Evolutionary conservation across 92 coral and sea anemone genomes (phyloP).

Genomic region (Parazoanthus atlanticus): DNA sequence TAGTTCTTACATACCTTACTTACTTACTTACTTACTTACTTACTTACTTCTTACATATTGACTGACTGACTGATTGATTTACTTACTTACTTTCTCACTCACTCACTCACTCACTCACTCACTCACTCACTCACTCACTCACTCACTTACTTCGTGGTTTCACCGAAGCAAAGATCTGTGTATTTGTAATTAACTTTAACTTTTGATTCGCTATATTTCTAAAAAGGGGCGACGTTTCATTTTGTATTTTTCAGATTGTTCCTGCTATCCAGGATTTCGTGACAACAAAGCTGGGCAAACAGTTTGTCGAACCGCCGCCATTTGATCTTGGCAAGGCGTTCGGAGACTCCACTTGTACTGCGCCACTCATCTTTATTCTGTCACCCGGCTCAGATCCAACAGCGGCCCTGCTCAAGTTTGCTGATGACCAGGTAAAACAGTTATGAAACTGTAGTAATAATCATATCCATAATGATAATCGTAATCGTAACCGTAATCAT

Average conservation of each 20-base stretch:
- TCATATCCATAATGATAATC: background rate
- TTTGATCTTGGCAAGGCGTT: constrained; percentile 98
- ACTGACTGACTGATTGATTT: background rate
- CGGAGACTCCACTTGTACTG: constrained; percentile 94
- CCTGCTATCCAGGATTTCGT: constrained; percentile 98
- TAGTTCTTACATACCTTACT: too few species aligned
- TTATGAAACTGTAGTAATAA: background rate
- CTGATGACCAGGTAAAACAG: constrained; percentile 89
- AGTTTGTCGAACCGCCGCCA: constrained; percentile 95
- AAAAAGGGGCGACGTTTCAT: background rate
- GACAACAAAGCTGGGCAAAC: constrained; percentile 87
- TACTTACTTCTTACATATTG: background rate
- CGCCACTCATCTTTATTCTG: constrained; percentile 93
- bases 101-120: background rate
- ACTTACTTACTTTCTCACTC: background rate
- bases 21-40: background rate
- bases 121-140: background rate
- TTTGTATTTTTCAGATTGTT: constrained; percentile 65
- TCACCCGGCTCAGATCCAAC: constrained; percentile 99
- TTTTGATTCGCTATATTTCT: background rate
- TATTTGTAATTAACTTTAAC: background rate
- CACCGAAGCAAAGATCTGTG: background rate
- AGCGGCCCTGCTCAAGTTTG: constrained; percentile 97
- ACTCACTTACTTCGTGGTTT: background rate
- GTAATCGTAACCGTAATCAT: too few species aligned